A percentile compares a stretch with the other conserved stretches of the same genome.
These are phyloP conservation scores for Platyrinchus mystaceus DNA, from an alignment of 2,797 vertebrate genomes.

Conservation along the genomic window DNA sequence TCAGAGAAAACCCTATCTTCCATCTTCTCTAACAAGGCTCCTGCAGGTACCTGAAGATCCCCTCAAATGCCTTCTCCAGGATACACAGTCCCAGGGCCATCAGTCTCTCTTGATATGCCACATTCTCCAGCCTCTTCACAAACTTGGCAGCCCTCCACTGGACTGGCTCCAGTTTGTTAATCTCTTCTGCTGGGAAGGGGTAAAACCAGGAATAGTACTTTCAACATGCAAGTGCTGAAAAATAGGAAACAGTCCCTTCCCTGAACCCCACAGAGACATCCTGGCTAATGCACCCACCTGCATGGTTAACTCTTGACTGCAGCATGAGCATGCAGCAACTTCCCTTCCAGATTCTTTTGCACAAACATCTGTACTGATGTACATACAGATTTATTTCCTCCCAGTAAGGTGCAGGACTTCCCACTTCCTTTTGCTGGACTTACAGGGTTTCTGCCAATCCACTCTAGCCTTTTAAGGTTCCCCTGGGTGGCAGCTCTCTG, in stretches of 20 bases:
- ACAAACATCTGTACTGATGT: not conserved
- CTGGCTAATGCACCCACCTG: not conserved
- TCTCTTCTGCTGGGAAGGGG: rapidly evolving
- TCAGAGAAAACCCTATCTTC: not conserved
- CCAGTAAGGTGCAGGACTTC: not conserved
- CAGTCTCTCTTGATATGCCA: too few species aligned
- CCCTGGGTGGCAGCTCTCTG: not conserved
- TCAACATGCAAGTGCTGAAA: not conserved
- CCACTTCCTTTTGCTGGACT: not conserved
- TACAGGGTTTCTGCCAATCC: not conserved
- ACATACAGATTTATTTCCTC: rapidly evolving
- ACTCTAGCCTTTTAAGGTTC: not conserved
- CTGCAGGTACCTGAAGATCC: not conserved
- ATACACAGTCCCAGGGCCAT: not conserved
- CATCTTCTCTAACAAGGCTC: not conserved
- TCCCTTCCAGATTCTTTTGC: not conserved
- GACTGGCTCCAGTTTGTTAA: not conserved
- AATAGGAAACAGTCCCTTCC: not conserved
- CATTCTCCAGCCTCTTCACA: not conserved
- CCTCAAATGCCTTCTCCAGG: not conserved
- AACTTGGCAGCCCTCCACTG: too few species aligned
- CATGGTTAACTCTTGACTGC: rapidly evolving
- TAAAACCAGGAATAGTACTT: not conserved
- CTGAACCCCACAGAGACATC: not conserved
- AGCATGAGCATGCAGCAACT: not conserved